Percentiles rank a stretch among this genome's conserved stretches.
Conservation (phyloP, 1,140 invertebrate genomes). For the Bombus pascuorum region DNA sequence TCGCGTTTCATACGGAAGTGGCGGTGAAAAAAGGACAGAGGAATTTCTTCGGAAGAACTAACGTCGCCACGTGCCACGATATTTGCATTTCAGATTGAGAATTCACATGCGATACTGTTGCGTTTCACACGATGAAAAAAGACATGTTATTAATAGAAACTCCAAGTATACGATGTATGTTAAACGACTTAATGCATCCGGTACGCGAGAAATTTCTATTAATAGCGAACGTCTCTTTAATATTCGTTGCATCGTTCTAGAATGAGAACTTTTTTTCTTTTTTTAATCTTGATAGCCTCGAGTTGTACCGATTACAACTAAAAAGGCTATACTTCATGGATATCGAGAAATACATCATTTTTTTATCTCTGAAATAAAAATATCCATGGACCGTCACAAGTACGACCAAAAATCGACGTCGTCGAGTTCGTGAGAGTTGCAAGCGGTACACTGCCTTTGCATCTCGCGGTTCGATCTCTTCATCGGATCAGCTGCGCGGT, state of each 20-base stretch:
- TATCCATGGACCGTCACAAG: too few relatives aligned
- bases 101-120: neutral
- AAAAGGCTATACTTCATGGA: neutral
- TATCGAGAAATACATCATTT: neutral
- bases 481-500: slow-evolving; percentile 52
- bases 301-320: neutral
- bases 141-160: too few relatives aligned
- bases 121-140: too few relatives aligned
- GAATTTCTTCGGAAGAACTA: neutral
- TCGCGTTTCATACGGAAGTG: neutral
- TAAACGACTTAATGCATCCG: neutral
- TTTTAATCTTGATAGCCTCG: neutral
- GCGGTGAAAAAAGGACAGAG: neutral
- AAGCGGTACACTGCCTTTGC: slow-evolving; percentile 48
- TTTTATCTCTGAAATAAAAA: neutral
- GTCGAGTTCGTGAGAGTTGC: neutral
- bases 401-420: too few relatives aligned
- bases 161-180: neutral
- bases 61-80: neutral
- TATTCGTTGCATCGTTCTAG: too few relatives aligned
- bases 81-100: neutral
- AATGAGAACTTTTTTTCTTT: neutral
- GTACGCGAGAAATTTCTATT: neutral
- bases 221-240: too few relatives aligned
- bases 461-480: slow-evolving; percentile 61